Evolutionary conservation across 1,140 invertebrate species (phyloP).

Genomic region (Trichomalopsis sarcophagae): DNA sequence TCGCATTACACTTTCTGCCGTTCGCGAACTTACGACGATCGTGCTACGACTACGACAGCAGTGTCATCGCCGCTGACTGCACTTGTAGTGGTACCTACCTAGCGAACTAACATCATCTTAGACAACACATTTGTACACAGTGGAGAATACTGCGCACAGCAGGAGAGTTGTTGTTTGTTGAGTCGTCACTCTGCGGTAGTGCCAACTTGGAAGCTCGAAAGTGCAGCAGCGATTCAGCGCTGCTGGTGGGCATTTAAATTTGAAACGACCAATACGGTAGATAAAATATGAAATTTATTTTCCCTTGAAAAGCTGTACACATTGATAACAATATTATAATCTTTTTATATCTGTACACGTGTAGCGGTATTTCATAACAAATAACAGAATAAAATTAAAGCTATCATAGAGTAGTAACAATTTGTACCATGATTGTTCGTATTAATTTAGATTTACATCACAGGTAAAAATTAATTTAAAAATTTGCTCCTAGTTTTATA

Average conservation of each 20-base stretch:
- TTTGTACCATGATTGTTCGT: constrained; percentile 14
- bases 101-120: too few species aligned
- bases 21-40: neutral
- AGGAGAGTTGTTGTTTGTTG: too few species aligned
- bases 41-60: neutral
- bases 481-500: constrained; percentile 1
- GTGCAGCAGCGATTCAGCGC: too few species aligned
- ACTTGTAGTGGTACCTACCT: too few species aligned
- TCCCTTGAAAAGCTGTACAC: neutral
- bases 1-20: constrained; percentile 11
- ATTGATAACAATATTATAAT: neutral
- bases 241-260: constrained; percentile 7
- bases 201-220: too few species aligned
- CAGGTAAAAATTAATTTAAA: constrained; percentile 34
- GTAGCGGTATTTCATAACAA: neutral
- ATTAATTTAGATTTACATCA: constrained; percentile 21
- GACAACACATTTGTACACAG: too few species aligned
- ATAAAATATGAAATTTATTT: neutral
- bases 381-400: neutral
- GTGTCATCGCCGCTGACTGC: too few species aligned
- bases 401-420: neutral
- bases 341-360: neutral
- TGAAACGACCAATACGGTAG: neutral
- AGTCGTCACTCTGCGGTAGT: too few species aligned
- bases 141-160: too few species aligned